Percentiles rank a stretch among this genome's conserved stretches.
phyloP scores from a whole-genome alignment of 2,797 vertebrate genomes.

The Varecia variegata region DNA sequence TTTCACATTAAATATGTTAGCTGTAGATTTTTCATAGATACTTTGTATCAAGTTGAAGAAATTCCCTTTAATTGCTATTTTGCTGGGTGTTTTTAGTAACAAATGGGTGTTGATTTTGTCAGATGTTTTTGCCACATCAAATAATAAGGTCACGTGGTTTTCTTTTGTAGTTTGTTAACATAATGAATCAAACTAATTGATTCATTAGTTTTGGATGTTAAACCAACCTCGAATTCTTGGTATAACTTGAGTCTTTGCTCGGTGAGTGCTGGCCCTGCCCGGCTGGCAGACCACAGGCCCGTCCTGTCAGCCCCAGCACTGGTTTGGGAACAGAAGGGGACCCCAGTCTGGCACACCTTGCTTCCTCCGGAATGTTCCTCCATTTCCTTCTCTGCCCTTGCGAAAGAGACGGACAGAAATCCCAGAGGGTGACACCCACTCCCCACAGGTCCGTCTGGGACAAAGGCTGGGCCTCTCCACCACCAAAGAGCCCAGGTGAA shows the following conservation, averaged over 20 bases:
- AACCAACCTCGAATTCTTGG: background rate
- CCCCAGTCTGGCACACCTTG: too few relatives aligned
- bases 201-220: background rate
- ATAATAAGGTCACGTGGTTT: background rate
- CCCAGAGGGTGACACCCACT: background rate
- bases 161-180: background rate
- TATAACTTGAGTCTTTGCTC: too few relatives aligned
- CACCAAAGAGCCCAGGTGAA: background rate
- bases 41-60: background rate
- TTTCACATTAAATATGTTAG: background rate
- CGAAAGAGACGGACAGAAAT: background rate
- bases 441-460: background rate
- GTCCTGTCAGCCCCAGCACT: background rate
- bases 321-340: background rate
- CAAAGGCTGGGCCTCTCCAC: background rate
- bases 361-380: background rate
- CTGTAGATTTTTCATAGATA: background rate
- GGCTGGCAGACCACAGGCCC: too few relatives aligned
- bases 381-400: background rate
- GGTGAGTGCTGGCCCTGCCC: too few relatives aligned
- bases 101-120: background rate
- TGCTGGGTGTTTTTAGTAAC: background rate
- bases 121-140: background rate
- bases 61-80: background rate
- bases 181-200: background rate